These are phyloP conservation scores for Melanotaenia pygmaea DNA, from an alignment of 2,797 vertebrate species.

Conservation along the genomic window DNA sequence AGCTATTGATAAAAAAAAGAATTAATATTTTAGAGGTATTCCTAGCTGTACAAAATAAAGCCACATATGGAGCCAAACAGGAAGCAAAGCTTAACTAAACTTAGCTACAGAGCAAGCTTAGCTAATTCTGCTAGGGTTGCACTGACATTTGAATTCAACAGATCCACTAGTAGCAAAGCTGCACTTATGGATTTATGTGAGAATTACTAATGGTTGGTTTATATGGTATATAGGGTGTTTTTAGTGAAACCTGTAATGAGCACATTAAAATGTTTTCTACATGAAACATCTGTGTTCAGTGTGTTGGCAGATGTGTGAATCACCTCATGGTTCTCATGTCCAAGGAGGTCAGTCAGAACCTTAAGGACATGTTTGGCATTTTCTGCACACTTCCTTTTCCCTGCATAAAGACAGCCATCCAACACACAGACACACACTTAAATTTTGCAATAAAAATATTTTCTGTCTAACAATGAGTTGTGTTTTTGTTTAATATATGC, in stretches of 20 bases:
- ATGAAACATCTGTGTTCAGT: constrained; percentile 9
- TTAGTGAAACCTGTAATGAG: neutral
- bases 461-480: neutral
- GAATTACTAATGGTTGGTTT: neutral
- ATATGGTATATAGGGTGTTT: neutral
- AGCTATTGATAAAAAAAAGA: no score
- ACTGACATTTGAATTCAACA: neutral
- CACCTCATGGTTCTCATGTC: constrained; percentile 96
- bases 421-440: constrained; percentile 16
- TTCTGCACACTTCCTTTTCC: constrained; percentile 91
- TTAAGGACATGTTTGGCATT: constrained; percentile 88
- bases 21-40: neutral
- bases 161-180: neutral
- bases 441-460: neutral
- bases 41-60: neutral
- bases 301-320: constrained; percentile 26
- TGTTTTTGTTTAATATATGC: neutral
- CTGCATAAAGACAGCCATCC: constrained; percentile 73
- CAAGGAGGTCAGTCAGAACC: constrained; percentile 93
- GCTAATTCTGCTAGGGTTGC: no score
- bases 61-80: neutral
- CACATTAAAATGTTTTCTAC: neutral
- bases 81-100: no score
- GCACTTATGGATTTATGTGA: neutral
- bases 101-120: neutral